phyloP scores from a whole-genome alignment of 2,797 vertebrate species.

The Semaprochilodus insignis region DNA sequence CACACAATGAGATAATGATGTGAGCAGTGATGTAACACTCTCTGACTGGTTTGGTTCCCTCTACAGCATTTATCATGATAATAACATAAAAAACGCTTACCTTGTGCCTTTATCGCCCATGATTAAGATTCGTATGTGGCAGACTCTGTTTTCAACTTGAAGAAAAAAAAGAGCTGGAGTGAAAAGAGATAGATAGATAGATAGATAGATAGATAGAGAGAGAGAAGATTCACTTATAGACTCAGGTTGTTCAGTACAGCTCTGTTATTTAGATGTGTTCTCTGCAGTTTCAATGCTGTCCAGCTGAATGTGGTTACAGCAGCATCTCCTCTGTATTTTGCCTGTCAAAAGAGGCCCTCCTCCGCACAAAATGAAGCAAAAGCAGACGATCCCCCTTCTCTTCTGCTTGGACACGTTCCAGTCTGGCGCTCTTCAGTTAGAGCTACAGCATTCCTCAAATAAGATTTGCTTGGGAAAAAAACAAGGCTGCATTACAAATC shows the following conservation, averaged over 20 bases:
- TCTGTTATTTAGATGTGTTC: constrained; percentile 44
- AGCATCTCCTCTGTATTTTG: constrained; percentile 50
- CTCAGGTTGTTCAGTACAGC: constrained; percentile 38
- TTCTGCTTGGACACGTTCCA: constrained; percentile 18
- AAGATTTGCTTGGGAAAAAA: background rate
- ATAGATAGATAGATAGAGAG: constrained; percentile 12
- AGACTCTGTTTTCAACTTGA: constrained; percentile 36
- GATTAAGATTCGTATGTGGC: constrained; percentile 36
- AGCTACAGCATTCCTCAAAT: constrained; percentile 31
- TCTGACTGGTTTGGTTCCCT: background rate
- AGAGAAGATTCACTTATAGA: constrained; percentile 49
- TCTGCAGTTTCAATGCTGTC: constrained; percentile 52
- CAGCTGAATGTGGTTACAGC: constrained; percentile 61
- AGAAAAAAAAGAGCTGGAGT: constrained; percentile 30
- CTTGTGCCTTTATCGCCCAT: constrained; percentile 72
- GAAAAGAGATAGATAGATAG: background rate
- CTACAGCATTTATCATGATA: background rate
- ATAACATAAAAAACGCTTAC: constrained; percentile 52
- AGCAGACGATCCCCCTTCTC: constrained; percentile 29
- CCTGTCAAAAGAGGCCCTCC: constrained; percentile 39
- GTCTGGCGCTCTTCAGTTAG: constrained; percentile 30
- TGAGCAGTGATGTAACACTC: background rate
- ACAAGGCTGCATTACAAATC: constrained; percentile 31
- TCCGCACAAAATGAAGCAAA: constrained; percentile 20
- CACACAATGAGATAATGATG: background rate